A percentile compares a stretch with the other conserved stretches of the same genome.
These are phyloP conservation scores for Mycalesis mineus DNA, from an alignment of 2,888 invertebrate genomes.

Conservation along the genomic window DNA sequence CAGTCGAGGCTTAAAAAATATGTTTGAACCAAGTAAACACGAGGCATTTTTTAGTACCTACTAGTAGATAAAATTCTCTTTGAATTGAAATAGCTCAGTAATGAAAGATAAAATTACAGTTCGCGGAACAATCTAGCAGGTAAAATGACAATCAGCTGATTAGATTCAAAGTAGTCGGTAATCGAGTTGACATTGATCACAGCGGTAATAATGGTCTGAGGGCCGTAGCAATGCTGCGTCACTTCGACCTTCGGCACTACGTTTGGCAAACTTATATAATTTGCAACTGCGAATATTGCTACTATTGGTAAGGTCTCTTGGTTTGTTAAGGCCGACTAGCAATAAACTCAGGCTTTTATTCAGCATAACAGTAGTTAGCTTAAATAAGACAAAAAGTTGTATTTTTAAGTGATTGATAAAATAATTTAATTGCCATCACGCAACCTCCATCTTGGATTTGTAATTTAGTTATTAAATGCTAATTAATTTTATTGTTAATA, in stretches of 20 bases:
- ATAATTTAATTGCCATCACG: too few relatives aligned
- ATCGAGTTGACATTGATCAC: background rate
- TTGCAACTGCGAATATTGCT: conserved; percentile 19
- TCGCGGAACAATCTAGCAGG: background rate
- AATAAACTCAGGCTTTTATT: too few relatives aligned
- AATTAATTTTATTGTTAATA: background rate
- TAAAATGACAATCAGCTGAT: background rate
- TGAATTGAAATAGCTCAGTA: too few relatives aligned
- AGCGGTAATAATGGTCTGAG: background rate
- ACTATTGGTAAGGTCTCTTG: background rate
- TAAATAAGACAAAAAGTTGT: too few relatives aligned
- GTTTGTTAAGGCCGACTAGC: too few relatives aligned
- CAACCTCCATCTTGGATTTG: background rate
- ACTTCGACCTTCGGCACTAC: conserved; percentile 21
- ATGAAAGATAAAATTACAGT: too few relatives aligned
- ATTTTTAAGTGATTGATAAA: too few relatives aligned
- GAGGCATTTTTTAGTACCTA: too few relatives aligned
- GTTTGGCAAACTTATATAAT: conserved; percentile 28
- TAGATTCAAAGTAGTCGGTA: background rate
- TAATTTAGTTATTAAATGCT: background rate
- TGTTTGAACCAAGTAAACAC: too few relatives aligned
- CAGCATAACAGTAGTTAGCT: too few relatives aligned
- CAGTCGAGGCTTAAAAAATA: too few relatives aligned
- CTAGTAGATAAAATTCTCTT: too few relatives aligned
- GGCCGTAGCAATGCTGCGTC: background rate